Percentiles rank a stretch among this genome's conserved stretches.
Evolutionary conservation across 2,888 invertebrate species (phyloP).

Genomic region (Cataglyphis cursor): DNA sequence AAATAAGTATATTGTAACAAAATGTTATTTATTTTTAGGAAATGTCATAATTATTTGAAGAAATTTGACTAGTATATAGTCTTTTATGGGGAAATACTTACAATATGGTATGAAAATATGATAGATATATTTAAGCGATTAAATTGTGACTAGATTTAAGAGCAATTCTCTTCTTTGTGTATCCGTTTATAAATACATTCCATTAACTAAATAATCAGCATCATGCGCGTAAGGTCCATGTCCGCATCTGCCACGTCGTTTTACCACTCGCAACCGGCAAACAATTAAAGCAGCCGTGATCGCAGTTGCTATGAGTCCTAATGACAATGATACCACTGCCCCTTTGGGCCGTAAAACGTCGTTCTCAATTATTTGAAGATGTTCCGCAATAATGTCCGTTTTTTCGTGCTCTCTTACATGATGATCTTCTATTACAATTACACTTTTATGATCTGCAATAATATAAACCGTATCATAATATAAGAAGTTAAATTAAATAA

Average conservation of each 20-base stretch:
- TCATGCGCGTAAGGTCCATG: constrained; percentile 95
- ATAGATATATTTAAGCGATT: constrained; percentile 46
- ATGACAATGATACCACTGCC: constrained; percentile 92
- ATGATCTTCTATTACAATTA: constrained; percentile 70
- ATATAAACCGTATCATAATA: neutral
- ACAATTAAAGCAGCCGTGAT: constrained; percentile 93
- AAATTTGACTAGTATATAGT: neutral
- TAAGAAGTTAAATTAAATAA: neutral
- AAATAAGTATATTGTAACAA: constrained; percentile 44
- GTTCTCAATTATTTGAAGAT: constrained; percentile 77
- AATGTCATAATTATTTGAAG: neutral
- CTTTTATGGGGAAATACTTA: neutral
- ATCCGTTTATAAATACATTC: constrained; percentile 95
- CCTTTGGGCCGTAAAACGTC: constrained; percentile 90
- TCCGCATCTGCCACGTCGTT: constrained; percentile 92
- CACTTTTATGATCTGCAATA: constrained; percentile 64
- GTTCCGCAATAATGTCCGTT: constrained; percentile 76
- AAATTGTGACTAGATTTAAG: constrained; percentile 37
- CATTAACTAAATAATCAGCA: constrained; percentile 98
- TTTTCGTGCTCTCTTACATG: constrained; percentile 64
- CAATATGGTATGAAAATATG: constrained; percentile 65
- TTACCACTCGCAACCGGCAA: constrained; percentile 94
- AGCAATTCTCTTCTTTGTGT: constrained; percentile 38
- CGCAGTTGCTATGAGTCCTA: constrained; percentile 93
- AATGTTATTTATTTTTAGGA: constrained; percentile 4